Evolutionary conservation across 2,888 invertebrate species (phyloP), one percentile per base, ranked within the genome.

Genomic region (Ennomos fuscantarius): DNA sequence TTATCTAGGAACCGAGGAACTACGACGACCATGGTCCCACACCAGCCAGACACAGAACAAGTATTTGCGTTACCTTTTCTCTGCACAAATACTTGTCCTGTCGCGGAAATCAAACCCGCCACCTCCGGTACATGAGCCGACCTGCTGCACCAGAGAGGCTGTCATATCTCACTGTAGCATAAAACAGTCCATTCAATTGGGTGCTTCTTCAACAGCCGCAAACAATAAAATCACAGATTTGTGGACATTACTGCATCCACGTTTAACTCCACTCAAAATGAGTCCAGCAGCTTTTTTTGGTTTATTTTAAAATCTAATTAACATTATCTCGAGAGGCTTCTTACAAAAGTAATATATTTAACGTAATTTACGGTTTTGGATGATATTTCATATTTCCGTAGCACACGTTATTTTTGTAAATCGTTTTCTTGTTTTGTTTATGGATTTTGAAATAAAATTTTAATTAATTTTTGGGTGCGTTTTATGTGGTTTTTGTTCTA

Each of bases 201-300:
- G 81, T 72, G 85, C 86, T 87, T 83, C 86, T 70, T 86, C 87
- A 87, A 86, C 87, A 87, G 86, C 81, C 75, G 65, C 54, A 60
- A 60, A 70, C 72, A 81, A 85, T 87, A 87, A 86, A 87, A 78
- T 80, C 72, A 78, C 81, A 81, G 77, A 85, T 86, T 86, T 86
- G 86, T 86, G 81, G 81, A 80, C 75, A 75, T 74, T 74, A 76
- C 74, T 71, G 73, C 66, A 70, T 74, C 78, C 78, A 79, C 68
- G 81, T 85, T 83, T 81, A 84, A 84, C 82, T 81, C 75, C 70
- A 82, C 69, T 75, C 78, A 76, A 81, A 85, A 86, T 84, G 82
- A 82, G 81, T 82, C 72, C 81, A 82, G 72, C 64, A 71, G 77
- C 82, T 80, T 69, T 78, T 78, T 78, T 62, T 70, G 65, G 74